These are phyloP conservation scores for Nymphalis polychloros DNA, from an alignment of 2,888 invertebrate genomes.

Conservation along the genomic window DNA sequence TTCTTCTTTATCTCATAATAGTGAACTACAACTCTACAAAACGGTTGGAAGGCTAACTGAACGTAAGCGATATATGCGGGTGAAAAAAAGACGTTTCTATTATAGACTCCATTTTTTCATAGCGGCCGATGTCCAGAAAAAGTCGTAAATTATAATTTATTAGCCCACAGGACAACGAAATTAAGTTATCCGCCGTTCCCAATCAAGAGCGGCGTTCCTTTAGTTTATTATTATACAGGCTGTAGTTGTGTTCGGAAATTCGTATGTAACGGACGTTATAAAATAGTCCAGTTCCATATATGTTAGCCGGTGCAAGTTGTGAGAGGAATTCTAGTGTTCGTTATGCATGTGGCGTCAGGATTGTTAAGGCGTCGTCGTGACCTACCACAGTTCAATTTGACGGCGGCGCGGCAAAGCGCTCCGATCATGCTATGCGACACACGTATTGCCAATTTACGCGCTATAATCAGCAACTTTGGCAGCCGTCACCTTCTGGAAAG, in stretches of 20 bases:
- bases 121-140: slow-evolving; percentile 57
- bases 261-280: slow-evolving; percentile 61
- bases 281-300: slow-evolving; percentile 29
- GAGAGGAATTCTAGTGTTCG: slow-evolving; percentile 51
- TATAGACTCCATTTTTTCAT: slow-evolving; percentile 73
- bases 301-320: slow-evolving; percentile 38
- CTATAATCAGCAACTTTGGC: slow-evolving; percentile 37
- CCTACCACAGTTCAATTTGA: slow-evolving; percentile 68
- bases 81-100: slow-evolving; percentile 77
- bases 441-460: slow-evolving; percentile 70
- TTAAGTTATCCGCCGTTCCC: slow-evolving; percentile 73
- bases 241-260: slow-evolving; percentile 61
- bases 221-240: slow-evolving; percentile 52
- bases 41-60: slow-evolving; percentile 61
- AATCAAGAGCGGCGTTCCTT: slow-evolving; percentile 71
- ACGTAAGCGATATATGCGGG: slow-evolving; percentile 69
- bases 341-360: slow-evolving; percentile 50
- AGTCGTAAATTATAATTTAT: slow-evolving; percentile 81
- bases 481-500: slow-evolving; percentile 26
- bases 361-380: slow-evolving; percentile 60
- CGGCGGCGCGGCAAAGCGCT: slow-evolving; percentile 59
- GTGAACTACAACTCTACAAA: slow-evolving; percentile 50
- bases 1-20: slow-evolving; percentile 51
- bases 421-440: slow-evolving; percentile 60
- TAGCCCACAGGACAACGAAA: slow-evolving; percentile 66